phyloP scores from a whole-genome alignment of 2,113 vertebrate genomes.

The Egretta garzetta region DNA sequence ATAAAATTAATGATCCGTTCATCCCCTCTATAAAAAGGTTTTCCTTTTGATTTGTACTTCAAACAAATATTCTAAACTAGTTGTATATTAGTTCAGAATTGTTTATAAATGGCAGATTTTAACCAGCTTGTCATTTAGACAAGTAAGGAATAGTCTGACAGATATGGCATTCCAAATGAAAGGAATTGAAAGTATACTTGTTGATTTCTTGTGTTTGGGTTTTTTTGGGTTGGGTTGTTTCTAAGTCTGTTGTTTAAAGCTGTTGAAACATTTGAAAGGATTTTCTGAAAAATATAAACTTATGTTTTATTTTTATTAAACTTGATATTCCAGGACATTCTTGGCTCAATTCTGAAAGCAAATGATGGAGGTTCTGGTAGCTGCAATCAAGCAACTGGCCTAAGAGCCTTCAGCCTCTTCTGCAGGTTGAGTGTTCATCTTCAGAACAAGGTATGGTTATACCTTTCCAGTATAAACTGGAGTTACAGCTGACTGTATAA shows the following conservation, averaged over 20 bases:
- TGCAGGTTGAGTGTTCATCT: conserved; percentile 85
- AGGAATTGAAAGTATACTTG: not conserved
- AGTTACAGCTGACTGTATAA: not conserved
- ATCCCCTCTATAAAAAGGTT: not conserved
- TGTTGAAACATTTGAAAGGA: not conserved
- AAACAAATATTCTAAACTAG: not conserved
- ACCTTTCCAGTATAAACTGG: not conserved
- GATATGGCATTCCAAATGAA: not conserved
- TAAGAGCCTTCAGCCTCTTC: conserved; percentile 82
- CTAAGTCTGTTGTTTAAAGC: not conserved
- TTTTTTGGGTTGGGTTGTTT: not conserved
- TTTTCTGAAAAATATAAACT: not conserved
- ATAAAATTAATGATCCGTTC: not conserved
- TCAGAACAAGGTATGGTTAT: conserved; percentile 79
- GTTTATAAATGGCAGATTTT: not conserved
- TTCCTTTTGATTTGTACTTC: not conserved
- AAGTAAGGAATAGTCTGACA: not conserved
- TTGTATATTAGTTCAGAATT: not conserved
- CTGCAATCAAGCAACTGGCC: conserved; percentile 69
- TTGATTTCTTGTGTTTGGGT: not conserved
- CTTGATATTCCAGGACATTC: conserved; percentile 72
- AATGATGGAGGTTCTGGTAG: not conserved
- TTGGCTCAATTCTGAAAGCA: conserved; percentile 75
- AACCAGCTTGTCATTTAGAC: not conserved
- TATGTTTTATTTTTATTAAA: no score